Conservation (phyloP, 2,113 vertebrate genomes). For the Stomatorhinus ivindoensis region DNA sequence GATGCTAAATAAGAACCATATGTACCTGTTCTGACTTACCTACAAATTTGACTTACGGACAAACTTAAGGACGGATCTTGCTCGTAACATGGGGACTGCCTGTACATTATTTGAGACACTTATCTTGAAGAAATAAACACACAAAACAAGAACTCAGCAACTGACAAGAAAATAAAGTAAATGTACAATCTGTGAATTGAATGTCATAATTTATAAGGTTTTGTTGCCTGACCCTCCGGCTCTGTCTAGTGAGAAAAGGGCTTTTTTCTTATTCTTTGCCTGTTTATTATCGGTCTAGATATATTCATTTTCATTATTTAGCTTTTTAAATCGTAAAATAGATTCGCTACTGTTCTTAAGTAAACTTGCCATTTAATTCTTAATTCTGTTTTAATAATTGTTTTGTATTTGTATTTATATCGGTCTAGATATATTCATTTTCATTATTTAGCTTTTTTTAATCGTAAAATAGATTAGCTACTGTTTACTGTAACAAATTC, state of each 20-base stretch:
- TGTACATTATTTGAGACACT: not conserved
- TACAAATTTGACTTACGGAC: not conserved
- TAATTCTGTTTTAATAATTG: no score
- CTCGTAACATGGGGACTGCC: not conserved
- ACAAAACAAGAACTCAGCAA: not conserved
- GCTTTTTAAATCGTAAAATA: not conserved
- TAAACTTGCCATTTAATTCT: not conserved
- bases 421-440: no score
- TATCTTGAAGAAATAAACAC: not conserved
- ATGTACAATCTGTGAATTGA: not conserved
- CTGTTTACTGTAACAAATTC: no score
- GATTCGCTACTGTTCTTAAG: not conserved
- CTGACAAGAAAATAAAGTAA: not conserved
- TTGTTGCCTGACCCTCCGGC: not conserved
- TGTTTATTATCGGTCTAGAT: not conserved
- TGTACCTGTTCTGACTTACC: not conserved
- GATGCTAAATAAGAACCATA: not conserved
- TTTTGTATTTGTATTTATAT: no score
- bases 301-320: not conserved
- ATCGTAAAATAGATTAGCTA: no score
- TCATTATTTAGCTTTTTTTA: no score
- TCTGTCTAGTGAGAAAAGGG: not conserved
- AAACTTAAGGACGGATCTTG: not conserved
- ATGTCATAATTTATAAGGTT: not conserved
- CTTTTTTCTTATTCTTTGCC: not conserved